Conservation (phyloP, 2,113 vertebrate genomes). For the Saccopteryx leptura region DNA sequence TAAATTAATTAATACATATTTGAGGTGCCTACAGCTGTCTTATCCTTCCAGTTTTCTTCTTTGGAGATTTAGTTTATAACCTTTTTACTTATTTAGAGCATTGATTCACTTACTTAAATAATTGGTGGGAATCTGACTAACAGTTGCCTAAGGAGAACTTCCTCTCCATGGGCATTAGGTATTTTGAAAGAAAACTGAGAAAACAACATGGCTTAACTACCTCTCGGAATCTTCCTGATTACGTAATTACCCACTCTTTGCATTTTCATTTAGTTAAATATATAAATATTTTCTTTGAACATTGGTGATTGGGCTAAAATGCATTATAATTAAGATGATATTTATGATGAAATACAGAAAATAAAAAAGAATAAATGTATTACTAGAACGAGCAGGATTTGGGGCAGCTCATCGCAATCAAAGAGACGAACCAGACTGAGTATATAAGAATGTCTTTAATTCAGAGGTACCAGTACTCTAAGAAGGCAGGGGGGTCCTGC, state of each 20-base stretch:
- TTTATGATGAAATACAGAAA: constrained; percentile 1
- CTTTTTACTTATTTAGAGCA: not conserved
- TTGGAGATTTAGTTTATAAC: not conserved
- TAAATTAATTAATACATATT: not conserved
- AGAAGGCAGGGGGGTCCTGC: no score
- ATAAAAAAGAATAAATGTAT: not conserved
- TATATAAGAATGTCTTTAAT: no score
- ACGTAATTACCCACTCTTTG: constrained; percentile 12
- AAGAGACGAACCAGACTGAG: no score
- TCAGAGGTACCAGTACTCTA: no score
- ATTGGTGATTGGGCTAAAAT: not conserved
- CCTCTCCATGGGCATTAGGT: not conserved
- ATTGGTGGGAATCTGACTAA: not conserved
- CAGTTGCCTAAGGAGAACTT: constrained; percentile 32
- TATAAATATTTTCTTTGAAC: constrained; percentile 25
- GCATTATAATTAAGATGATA: constrained; percentile 49
- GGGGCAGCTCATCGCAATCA: no score
- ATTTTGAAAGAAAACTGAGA: constrained; percentile 51
- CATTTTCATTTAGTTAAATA: constrained; percentile 15
- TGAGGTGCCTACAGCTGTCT: not conserved
- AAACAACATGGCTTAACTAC: constrained; percentile 9
- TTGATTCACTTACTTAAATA: constrained; percentile 17
- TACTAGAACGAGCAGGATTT: no score
- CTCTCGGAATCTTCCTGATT: constrained; percentile 48
- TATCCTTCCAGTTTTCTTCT: not conserved